phyloP scores from a whole-genome alignment of 2,797 vertebrate species.

The Psittacula derbiana region DNA sequence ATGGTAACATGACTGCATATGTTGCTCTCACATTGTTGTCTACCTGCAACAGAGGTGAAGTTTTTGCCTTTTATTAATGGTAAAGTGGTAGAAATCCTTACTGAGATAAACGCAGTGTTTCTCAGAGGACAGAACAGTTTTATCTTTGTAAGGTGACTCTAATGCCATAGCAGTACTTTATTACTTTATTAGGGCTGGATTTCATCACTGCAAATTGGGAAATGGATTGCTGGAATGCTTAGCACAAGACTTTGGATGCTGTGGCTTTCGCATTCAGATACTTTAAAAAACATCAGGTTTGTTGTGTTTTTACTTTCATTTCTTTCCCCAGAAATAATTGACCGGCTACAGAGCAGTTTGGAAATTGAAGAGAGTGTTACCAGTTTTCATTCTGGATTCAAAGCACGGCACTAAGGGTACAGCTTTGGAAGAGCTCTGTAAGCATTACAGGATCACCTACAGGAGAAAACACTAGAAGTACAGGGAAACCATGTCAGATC shows the following conservation, averaged over 20 bases:
- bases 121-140: background rate
- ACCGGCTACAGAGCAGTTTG: background rate
- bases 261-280: background rate
- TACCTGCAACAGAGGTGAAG: background rate
- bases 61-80: background rate
- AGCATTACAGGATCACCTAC: background rate
- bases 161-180: background rate
- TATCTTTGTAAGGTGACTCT: background rate
- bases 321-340: background rate
- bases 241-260: background rate
- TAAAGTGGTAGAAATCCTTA: background rate
- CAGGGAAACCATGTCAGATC: background rate
- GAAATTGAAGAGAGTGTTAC: background rate
- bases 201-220: background rate
- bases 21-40: background rate
- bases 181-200: background rate
- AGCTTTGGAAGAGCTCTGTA: background rate
- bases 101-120: slow-evolving; percentile 14
- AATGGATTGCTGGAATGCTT: background rate
- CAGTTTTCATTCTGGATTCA: background rate
- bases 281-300: background rate
- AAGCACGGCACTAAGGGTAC: background rate
- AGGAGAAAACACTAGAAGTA: background rate
- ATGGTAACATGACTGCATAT: background rate
- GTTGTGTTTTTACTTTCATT: background rate